Conservation (phyloP, 2,888 invertebrate genomes). For the Phania funesta region DNA sequence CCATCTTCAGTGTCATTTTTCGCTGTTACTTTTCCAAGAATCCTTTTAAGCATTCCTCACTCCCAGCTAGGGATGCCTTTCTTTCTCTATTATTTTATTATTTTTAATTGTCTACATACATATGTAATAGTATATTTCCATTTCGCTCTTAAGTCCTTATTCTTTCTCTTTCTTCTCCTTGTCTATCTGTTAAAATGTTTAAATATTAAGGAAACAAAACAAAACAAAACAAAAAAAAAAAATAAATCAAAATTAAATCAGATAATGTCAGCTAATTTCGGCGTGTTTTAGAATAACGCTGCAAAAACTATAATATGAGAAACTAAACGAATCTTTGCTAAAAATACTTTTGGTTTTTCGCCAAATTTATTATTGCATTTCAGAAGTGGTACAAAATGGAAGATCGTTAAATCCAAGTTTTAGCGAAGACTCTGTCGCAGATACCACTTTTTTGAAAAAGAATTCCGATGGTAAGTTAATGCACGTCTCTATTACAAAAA, state of each 20-base stretch:
- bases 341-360: constrained; percentile 70
- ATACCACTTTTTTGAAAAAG: constrained; percentile 89
- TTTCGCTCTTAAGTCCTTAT: constrained; percentile 31
- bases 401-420: constrained; percentile 86
- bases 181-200: constrained; percentile 20
- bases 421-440: constrained; percentile 91
- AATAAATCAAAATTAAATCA: constrained; percentile 10
- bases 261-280: constrained; percentile 39
- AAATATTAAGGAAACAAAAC: constrained; percentile 11
- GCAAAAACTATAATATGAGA: constrained; percentile 18
- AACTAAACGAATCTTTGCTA: constrained; percentile 36
- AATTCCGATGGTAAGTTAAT: constrained; percentile 90
- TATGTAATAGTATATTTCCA: background rate
- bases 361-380: constrained; percentile 72
- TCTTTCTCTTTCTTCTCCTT: constrained; percentile 34
- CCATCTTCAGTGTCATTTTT: too few species aligned
- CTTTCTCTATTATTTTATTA: background rate
- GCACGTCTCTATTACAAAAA: constrained; percentile 65
- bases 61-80: constrained; percentile 9
- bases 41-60: too few species aligned
- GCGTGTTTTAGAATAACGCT: constrained; percentile 33
- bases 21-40: too few species aligned
- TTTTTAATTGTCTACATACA: background rate
- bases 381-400: constrained; percentile 81
- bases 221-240: too few species aligned